These are phyloP conservation scores for Crotalus tigris DNA, from an alignment of 2,113 vertebrate genomes.

Conservation along the genomic window DNA sequence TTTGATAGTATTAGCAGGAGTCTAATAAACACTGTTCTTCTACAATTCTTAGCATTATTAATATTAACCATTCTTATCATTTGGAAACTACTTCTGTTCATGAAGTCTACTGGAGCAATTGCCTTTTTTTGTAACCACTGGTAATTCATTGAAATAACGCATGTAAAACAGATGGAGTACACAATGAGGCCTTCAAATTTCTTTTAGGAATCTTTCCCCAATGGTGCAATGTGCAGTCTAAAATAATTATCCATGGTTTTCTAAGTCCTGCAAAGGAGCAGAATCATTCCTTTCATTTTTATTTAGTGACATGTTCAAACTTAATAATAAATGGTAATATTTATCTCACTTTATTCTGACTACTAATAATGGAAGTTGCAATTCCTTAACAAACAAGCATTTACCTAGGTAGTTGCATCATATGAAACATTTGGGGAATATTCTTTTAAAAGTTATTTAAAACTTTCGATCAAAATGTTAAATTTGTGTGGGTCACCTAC, in stretches of 20 bases:
- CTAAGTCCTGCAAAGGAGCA: constrained; percentile 31
- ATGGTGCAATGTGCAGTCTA: background rate
- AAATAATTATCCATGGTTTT: constrained; percentile 42
- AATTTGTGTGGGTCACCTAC: background rate
- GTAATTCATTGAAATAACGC: background rate
- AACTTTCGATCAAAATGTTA: background rate
- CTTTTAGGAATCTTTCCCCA: constrained; percentile 24
- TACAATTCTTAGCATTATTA: constrained; percentile 41
- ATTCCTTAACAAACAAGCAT: background rate
- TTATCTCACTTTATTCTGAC: background rate
- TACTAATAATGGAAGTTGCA: background rate
- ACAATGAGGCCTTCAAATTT: constrained; percentile 51
- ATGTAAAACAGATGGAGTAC: constrained; percentile 49
- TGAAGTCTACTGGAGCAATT: constrained; percentile 21
- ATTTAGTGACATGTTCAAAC: constrained; percentile 2
- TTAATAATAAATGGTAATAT: background rate
- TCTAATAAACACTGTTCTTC: constrained; percentile 24
- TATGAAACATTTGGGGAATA: background rate
- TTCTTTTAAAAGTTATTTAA: background rate
- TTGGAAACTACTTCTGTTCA: constrained; percentile 29
- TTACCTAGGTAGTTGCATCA: too few species aligned
- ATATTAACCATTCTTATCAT: constrained; percentile 18
- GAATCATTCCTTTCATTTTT: constrained; percentile 32
- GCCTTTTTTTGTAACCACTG: background rate
- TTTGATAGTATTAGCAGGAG: constrained; percentile 18